Evolutionary conservation across 2,888 invertebrate species (phyloP), one percentile per base, ranked within the genome.

Genomic region (Macaria liturata): DNA sequence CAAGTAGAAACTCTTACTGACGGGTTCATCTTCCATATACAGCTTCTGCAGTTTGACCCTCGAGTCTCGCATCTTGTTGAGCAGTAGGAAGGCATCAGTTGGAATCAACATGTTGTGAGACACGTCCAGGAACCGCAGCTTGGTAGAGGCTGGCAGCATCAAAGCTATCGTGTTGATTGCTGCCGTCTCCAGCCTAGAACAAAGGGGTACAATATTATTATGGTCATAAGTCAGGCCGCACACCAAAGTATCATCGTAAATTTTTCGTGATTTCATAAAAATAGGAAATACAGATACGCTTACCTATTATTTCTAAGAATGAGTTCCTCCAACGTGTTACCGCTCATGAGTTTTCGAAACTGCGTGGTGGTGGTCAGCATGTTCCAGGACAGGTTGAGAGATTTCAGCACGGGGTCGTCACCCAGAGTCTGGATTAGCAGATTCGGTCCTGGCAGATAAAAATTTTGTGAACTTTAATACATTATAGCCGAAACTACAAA

Each of bases 71-170:
- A 83, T 61, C 5, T 59, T 66, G 4, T 39, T 46, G 0, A 86
- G 58, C 7, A 84, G 46, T 0, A 51, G 32, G 3, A 74, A 48
- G 0, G 83, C 83, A 46, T 81, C 81, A 1, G 54, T 32, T 1
- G 77, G 73, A 3, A 61, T 58, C 4, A 86, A 55, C 4, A 80
- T 79, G 59, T 86, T 86, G 54, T 61, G 68, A 0, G 86, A 86
- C 8, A 86, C 52, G 57, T 84, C 69, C 50, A 84, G 59, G 1
- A 73, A 75, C 3, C 56, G 46, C 0, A 84, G 58, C 20, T 66
- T 68, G n/a, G 63, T 67, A 2, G 74, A 72, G 4, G 60, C 66
- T 0, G 37, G 3, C 44, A 84, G 59, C 58, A 62, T 68, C 2
- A 20, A 39, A 3, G 54, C 67, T n/a, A 83, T 73, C 1, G 59